phyloP scores from a whole-genome alignment of 2,113 vertebrate genomes.

The Cololabis saira region DNA sequence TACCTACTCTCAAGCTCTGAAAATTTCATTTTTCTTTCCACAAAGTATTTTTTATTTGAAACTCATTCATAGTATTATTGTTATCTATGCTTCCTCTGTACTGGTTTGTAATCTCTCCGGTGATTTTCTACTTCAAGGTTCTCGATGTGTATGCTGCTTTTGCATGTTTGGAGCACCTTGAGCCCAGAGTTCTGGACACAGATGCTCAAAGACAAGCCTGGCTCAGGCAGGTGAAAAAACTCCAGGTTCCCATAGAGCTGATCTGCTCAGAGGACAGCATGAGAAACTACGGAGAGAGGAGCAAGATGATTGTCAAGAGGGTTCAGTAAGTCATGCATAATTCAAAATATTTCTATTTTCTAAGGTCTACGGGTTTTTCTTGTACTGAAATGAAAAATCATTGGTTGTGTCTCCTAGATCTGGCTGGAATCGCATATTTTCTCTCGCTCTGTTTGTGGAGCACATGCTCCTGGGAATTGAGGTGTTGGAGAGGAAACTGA shows the following conservation, averaged over 20 bases:
- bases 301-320: conserved; percentile 57
- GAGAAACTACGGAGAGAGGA: conserved; percentile 44
- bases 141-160: conserved; percentile 86
- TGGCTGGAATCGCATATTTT: conserved; percentile 87
- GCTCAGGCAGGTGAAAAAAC: conserved; percentile 87
- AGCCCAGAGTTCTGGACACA: conserved; percentile 61
- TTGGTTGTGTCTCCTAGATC: conserved; percentile 68
- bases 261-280: conserved; percentile 83
- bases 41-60: too few species aligned
- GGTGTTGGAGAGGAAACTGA: conserved; percentile 72
- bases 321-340: conserved; percentile 73
- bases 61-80: too few species aligned
- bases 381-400: not conserved
- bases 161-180: conserved; percentile 86
- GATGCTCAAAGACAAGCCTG: conserved; percentile 74
- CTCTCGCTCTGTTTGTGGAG: conserved; percentile 89
- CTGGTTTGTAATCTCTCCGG: too few species aligned
- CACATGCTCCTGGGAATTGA: conserved; percentile 83
- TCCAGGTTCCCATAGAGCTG: conserved; percentile 88
- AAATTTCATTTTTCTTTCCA: too few species aligned
- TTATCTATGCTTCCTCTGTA: too few species aligned
- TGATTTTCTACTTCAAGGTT: conserved; percentile 65
- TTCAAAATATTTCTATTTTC: not conserved
- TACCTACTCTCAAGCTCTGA: too few species aligned
- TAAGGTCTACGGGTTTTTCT: not conserved